Percentiles rank a stretch among this genome's conserved stretches.
Evolutionary conservation across 2,113 vertebrate species (phyloP).

Genomic region (Poeciliopsis prolifica): DNA sequence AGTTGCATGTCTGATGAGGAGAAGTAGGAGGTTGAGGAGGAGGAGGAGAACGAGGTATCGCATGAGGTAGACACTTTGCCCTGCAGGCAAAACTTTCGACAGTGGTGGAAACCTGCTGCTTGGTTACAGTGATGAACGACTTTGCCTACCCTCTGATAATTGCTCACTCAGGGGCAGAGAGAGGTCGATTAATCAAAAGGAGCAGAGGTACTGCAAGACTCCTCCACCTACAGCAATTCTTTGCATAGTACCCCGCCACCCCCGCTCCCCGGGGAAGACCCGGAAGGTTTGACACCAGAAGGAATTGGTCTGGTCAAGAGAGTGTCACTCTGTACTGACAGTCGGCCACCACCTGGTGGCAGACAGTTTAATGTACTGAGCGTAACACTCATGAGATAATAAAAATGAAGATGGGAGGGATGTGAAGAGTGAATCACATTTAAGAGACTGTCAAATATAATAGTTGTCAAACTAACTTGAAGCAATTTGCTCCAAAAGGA

Average conservation of each 20-base stretch:
- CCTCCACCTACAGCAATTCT: constrained; percentile 58
- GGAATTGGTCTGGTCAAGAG: constrained; percentile 34
- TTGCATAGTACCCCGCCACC: constrained; percentile 12
- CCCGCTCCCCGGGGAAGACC: constrained; percentile 46
- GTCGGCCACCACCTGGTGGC: constrained; percentile 10
- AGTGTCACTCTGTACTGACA: constrained; percentile 53
- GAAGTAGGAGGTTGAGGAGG: constrained; percentile 11
- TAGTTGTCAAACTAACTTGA: constrained; percentile 39
- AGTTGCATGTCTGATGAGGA: constrained; percentile 20
- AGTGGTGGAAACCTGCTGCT: constrained; percentile 64
- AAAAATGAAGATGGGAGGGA: neutral
- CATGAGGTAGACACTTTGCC: constrained; percentile 41
- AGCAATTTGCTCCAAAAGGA: constrained; percentile 49
- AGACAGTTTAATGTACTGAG: constrained; percentile 27
- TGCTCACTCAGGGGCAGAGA: constrained; percentile 84
- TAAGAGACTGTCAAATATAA: constrained; percentile 38
- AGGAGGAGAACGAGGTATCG: constrained; percentile 16
- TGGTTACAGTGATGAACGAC: constrained; percentile 83
- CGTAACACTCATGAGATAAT: constrained; percentile 4
- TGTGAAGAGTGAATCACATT: constrained; percentile 7
- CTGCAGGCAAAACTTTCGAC: constrained; percentile 68
- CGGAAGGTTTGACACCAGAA: constrained; percentile 51
- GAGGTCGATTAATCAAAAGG: constrained; percentile 85
- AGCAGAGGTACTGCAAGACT: constrained; percentile 70
- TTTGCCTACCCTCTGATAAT: constrained; percentile 82